These are phyloP conservation scores for Oreonectes daqikongensis DNA, from an alignment of 2,797 vertebrate genomes.

Conservation along the genomic window DNA sequence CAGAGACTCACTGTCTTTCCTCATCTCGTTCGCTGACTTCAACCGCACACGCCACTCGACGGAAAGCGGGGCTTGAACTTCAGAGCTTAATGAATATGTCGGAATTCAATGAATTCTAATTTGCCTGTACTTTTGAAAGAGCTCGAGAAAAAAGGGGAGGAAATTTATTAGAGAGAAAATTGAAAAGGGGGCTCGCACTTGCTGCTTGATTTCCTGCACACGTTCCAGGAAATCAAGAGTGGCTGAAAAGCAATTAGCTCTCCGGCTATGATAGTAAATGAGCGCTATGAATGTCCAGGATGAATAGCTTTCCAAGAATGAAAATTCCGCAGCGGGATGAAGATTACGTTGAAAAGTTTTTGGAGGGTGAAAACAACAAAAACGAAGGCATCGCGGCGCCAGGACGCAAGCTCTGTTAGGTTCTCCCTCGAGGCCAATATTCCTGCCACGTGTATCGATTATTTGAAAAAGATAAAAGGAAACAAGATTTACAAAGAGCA, in stretches of 20 bases:
- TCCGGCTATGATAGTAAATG: constrained; percentile 67
- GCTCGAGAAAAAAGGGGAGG: constrained; percentile 56
- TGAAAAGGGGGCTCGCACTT: constrained; percentile 63
- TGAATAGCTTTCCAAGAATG: constrained; percentile 57
- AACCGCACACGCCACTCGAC: constrained; percentile 29
- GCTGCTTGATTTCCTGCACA: constrained; percentile 64
- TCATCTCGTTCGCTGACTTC: constrained; percentile 32
- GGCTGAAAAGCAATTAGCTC: constrained; percentile 72
- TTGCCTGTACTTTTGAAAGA: constrained; percentile 72
- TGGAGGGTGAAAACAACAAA: constrained; percentile 35
- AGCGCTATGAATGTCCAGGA: constrained; percentile 63
- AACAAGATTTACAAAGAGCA: constrained; percentile 33
- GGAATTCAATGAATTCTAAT: constrained; percentile 79
- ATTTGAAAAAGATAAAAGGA: constrained; percentile 41
- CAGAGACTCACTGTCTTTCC: constrained; percentile 32
- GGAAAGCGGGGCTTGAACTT: constrained; percentile 62
- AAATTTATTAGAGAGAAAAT: constrained; percentile 73
- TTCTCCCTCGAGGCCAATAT: constrained; percentile 31
- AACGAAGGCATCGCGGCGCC: constrained; percentile 39
- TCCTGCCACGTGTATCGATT: constrained; percentile 46
- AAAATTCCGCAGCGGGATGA: constrained; percentile 54
- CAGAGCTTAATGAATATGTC: constrained; percentile 74
- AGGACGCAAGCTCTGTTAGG: not conserved
- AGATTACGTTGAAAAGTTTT: constrained; percentile 51
- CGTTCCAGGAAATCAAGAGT: constrained; percentile 54